Evolutionary conservation across 2,888 invertebrate species (phyloP), one percentile per base, ranked within the genome.

Genomic region (Dasysyrphus albostriatus): DNA sequence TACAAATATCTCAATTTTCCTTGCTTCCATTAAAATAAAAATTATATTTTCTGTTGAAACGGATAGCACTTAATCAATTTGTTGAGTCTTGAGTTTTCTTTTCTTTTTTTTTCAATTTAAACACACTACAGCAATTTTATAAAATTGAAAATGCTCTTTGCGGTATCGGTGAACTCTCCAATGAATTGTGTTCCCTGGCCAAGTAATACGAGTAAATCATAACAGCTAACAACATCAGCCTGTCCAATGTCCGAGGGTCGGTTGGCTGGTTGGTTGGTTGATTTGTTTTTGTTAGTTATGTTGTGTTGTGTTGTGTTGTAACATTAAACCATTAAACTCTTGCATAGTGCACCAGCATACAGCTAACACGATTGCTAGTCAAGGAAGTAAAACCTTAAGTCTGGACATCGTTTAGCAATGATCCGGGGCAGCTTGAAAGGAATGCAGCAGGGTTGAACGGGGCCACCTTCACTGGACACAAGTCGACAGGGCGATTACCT

Each of bases 111-210:
- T 47, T 44, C 67, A 76, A 76, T 76, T 56, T 47, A 8, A 56
- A 44, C 75, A 44, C 65, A 44, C 32, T 34, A 32, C 34, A 32
- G 54, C 47, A 34, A 49, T 76, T 67, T 67, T 29, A 24, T 24
- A 34, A 76, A 76, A 76, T 58, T 76, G 67, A 67, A 76, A 76
- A 67, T 67, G 44, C 76, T 58, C 67, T 58, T 29, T 67, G 44
- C 37, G 24, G 47, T 44, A 67, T 14, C 29, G 34, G 24, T 34
- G 37, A 29, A 59, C 58, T 73, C 14, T 29, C 24, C 24, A 24
- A 56, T 24, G 61, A 42, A 54, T 44, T 44, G 63, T 63, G 67
- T 49, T 49, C n/a, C n/a, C 49, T 49, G 49, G 49, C 67, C 67
- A 67, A 34, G 49, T 49, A 67, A 67, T 49, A 67, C 67, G 49